Conservation (phyloP, 2,888 invertebrate species). For the Phorcus lineatus region DNA sequence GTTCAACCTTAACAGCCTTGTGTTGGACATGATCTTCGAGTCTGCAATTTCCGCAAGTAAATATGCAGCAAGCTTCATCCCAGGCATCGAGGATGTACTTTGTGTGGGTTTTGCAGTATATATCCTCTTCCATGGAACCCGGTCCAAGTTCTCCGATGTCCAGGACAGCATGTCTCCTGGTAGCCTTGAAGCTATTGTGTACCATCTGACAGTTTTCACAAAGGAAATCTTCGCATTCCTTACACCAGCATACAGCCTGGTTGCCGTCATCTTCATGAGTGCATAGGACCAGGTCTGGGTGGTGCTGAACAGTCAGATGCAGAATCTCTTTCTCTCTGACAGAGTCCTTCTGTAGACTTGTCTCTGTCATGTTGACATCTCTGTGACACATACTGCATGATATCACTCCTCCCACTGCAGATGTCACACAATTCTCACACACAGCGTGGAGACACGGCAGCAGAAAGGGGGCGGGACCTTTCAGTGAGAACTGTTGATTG, state of each 20-base stretch:
- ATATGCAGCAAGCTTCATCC: neutral
- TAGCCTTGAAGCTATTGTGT: neutral
- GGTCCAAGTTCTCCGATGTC: neutral
- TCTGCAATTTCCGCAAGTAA: neutral
- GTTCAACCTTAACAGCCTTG: neutral
- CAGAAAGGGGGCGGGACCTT: neutral
- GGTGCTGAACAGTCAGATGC: neutral
- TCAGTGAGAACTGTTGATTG: neutral
- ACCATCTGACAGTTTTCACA: neutral
- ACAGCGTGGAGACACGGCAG: neutral
- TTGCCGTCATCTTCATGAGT: conserved; percentile 8
- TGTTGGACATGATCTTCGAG: neutral
- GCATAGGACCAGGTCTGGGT: neutral
- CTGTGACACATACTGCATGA: neutral
- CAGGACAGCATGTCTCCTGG: neutral
- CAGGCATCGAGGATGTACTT: neutral
- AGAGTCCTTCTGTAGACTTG: neutral
- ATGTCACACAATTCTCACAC: neutral
- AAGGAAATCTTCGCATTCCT: conserved; percentile 2
- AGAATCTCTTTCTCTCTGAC: neutral
- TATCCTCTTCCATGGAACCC: neutral
- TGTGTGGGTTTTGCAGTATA: neutral
- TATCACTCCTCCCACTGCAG: neutral
- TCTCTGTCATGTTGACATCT: neutral
- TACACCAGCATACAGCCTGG: conserved; percentile 17